These are phyloP conservation scores for Mongoloraphidia duomilia DNA, from an alignment of 2,888 invertebrate genomes.

Conservation along the genomic window DNA sequence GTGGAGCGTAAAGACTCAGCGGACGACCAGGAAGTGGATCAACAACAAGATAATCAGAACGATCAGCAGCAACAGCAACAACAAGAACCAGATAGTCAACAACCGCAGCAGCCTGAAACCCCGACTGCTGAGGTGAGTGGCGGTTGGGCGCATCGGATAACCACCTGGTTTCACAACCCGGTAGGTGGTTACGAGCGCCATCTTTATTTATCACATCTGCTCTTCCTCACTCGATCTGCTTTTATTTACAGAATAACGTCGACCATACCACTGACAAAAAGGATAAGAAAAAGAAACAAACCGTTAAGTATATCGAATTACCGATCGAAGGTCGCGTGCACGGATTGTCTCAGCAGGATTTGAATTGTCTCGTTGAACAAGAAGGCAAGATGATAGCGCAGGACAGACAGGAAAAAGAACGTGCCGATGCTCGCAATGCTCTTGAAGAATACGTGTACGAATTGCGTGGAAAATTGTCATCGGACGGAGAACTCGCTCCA, in stretches of 20 bases:
- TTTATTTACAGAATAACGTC: not conserved
- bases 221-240: not conserved
- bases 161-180: conserved; percentile 29
- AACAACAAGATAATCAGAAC: conserved; percentile 26
- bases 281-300: conserved; percentile 61
- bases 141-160: conserved; percentile 31
- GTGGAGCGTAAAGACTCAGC: conserved; percentile 54
- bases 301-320: conserved; percentile 69
- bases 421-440: conserved; percentile 90
- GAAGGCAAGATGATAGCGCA: conserved; percentile 38
- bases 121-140: conserved; percentile 19
- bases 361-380: conserved; percentile 62
- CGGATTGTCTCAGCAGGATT: conserved; percentile 53
- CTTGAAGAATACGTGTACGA: conserved; percentile 98
- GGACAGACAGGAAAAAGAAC: conserved; percentile 86
- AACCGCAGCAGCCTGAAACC: conserved; percentile 28
- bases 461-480: conserved; percentile 72
- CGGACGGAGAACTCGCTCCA: conserved; percentile 57
- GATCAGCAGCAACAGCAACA: conserved; percentile 26
- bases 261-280: conserved; percentile 39
- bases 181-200: conserved; percentile 6
- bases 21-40: conserved; percentile 20
- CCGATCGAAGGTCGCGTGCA: conserved; percentile 65
- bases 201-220: not conserved
- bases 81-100: conserved; percentile 36